Conservation (phyloP, 2,797 vertebrate species). For the Masticophis lateralis region DNA sequence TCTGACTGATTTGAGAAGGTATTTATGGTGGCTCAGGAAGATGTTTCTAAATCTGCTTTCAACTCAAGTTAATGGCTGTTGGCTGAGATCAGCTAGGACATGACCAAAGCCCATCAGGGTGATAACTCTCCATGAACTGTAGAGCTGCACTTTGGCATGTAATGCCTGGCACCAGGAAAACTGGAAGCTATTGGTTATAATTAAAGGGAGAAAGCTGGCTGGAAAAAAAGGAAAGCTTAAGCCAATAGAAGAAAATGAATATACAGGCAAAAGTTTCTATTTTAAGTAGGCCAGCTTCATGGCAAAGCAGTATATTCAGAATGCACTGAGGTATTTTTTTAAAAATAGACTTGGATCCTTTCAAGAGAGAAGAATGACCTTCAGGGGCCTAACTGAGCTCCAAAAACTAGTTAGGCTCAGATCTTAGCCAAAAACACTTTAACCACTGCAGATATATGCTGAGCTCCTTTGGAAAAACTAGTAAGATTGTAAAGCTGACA, state of each 20-base stretch:
- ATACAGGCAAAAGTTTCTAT: background rate
- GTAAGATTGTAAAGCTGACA: background rate
- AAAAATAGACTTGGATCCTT: background rate
- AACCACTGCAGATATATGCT: background rate
- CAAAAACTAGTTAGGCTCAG: background rate
- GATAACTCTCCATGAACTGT: background rate
- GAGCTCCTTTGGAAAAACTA: background rate
- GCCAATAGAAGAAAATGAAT: background rate
- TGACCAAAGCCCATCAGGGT: background rate
- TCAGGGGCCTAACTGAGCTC: background rate
- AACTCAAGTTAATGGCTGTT: background rate
- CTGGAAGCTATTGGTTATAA: background rate
- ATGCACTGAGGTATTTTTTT: background rate
- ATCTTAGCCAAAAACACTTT: background rate
- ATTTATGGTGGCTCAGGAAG: background rate
- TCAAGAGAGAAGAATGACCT: background rate
- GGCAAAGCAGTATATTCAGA: background rate
- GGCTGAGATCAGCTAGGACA: background rate
- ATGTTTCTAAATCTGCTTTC: background rate
- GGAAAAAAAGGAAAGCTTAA: background rate
- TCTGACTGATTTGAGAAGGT: background rate
- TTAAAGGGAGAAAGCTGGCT: background rate
- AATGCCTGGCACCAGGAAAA: background rate
- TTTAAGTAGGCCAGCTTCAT: background rate
- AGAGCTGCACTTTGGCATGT: background rate